Evolutionary conservation across 1,140 invertebrate species (phyloP).

Genomic region (Pseudomyrmex sp.): DNA sequence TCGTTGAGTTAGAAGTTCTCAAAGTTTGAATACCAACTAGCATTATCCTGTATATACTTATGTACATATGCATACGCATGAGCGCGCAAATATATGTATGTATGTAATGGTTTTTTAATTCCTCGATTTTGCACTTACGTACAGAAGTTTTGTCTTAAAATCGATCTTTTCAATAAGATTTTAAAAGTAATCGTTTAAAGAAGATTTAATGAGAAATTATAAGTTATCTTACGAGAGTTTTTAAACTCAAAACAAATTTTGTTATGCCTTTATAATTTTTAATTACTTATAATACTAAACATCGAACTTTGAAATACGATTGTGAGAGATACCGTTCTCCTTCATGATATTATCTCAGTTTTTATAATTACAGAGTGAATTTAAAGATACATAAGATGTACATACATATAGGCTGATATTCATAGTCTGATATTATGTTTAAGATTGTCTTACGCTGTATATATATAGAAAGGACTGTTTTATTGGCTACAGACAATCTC

Average conservation of each 20-base stretch:
- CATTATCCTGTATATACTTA: no score
- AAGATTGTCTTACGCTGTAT: neutral
- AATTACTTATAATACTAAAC: conserved; percentile 15
- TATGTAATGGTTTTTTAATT: conserved; percentile 4
- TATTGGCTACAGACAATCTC: neutral
- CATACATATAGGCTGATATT: neutral
- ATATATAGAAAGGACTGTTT: conserved; percentile 7
- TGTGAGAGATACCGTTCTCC: neutral
- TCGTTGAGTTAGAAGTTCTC: no score
- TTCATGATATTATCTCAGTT: neutral
- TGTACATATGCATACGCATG: no score
- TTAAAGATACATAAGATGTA: neutral
- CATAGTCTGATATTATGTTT: no score
- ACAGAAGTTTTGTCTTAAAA: neutral
- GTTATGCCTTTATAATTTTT: conserved; percentile 12
- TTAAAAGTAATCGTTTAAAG: neutral
- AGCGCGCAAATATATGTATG: neutral
- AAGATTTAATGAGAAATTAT: neutral
- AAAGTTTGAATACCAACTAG: no score
- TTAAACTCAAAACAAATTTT: conserved; percentile 18
- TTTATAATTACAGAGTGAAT: neutral
- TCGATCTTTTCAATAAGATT: neutral
- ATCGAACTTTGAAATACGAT: neutral
- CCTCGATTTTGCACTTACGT: neutral
- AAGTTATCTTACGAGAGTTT: neutral